Conservation (phyloP, 2,797 vertebrate species). For the Amblyopsis hoosieri region DNA sequence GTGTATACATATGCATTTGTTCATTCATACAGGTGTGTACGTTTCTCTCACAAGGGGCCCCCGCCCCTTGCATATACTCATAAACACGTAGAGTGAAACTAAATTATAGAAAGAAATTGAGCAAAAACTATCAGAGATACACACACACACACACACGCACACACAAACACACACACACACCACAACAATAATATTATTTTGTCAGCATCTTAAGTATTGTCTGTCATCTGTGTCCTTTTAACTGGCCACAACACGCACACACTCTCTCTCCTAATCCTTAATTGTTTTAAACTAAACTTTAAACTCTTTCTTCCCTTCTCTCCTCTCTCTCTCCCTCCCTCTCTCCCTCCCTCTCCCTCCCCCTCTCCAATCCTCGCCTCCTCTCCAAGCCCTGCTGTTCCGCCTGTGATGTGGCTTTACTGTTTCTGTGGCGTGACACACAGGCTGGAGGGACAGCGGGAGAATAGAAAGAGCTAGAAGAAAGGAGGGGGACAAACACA, state of each 20-base stretch:
- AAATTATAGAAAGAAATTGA: too few species aligned
- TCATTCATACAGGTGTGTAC: background rate
- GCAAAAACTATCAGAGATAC: background rate
- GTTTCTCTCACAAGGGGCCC: background rate
- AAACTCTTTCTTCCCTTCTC: background rate
- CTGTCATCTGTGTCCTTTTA: conserved; percentile 69
- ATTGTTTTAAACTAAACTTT: conserved; percentile 36
- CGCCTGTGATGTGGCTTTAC: conserved; percentile 58
- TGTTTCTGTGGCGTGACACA: conserved; percentile 51
- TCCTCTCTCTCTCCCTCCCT: conserved; percentile 20
- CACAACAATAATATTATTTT: conserved; percentile 50
- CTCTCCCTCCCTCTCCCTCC: conserved; percentile 34
- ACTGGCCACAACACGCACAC: conserved; percentile 59
- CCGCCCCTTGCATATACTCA: too few species aligned
- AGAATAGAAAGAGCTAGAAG: conserved; percentile 14
- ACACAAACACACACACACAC: conserved; percentile 7
- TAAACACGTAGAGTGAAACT: too few species aligned
- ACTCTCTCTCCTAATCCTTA: conserved; percentile 39
- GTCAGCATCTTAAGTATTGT: conserved; percentile 51
- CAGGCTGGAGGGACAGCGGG: conserved; percentile 14
- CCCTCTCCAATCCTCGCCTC: conserved; percentile 46
- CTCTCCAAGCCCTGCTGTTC: conserved; percentile 26
- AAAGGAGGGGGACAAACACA: background rate
- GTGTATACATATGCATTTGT: background rate
- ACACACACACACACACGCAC: background rate